Evolutionary conservation across 2,113 vertebrate species (phyloP), one percentile per base, ranked within the genome.

Genomic region (Puffinus mauretanicus): DNA sequence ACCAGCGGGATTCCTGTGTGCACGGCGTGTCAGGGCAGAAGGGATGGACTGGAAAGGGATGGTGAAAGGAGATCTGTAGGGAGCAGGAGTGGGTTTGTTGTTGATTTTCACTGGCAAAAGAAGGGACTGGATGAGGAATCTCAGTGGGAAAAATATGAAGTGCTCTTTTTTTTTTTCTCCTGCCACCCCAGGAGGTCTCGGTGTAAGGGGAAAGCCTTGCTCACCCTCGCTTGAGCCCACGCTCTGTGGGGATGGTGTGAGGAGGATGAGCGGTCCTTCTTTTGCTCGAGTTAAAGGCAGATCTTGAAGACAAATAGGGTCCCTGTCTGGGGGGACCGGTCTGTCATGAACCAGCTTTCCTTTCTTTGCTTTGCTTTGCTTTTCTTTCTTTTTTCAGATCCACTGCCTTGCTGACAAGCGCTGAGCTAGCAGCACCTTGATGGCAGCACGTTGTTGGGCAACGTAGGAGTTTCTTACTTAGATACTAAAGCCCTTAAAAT

Each of bases 231-330:
- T 10, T 49, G 38, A 83, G 57, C n/a, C 32, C 47, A 86, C 0
- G 7, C 34, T 58, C 34, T 4, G 0, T 30, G 34, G 49, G 30
- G 13, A 82, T 32, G 40, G 19, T 58, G 30, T 22, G 54, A 72
- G 20, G 25, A 81, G 10, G 46, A 55, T 49, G 62, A 69, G 42
- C 0, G 5, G 32, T 58, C 57, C 47, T 77, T 71, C 32, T 82
- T 88, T 89, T 67, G 51, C 72, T 65, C 3, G 36, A 86, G 40
- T 61, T 86, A 86, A 90, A 97, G 65, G 40, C 60, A 83, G 38
- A 52, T 67, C 65, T 46, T 49, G 21, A 64, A 82, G 46, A 85
- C 57, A 91, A 82, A 70, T 47, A 75, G 52, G 36, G 29, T 17
- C 32, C 29, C 52, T 67, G 61, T 71, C 65, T 51, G 7, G 24